These are phyloP conservation scores for Hypomesus transpacificus DNA, from an alignment of 2,113 vertebrate genomes.

Conservation along the genomic window DNA sequence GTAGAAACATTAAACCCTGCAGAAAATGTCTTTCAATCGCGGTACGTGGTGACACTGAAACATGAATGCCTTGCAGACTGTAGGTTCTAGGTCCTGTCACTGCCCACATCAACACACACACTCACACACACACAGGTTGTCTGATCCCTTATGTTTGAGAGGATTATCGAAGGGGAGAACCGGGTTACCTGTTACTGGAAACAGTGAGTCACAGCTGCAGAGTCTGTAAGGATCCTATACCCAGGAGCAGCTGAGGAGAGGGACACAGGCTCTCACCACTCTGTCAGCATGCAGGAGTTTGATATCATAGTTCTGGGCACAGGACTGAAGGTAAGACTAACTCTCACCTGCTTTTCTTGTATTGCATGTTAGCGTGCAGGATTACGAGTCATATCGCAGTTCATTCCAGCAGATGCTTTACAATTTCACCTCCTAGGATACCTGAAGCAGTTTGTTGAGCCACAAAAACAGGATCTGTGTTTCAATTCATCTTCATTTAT, in stretches of 20 bases:
- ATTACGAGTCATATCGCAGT: neutral
- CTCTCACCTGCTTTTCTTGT: neutral
- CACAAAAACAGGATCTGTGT: no score
- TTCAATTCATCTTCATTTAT: no score
- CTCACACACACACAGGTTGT: neutral
- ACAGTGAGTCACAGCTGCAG: slow-evolving; percentile 9
- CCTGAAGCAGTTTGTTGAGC: no score
- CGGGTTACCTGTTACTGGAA: neutral
- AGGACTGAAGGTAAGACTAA: slow-evolving; percentile 83
- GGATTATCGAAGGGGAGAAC: slow-evolving; percentile 21
- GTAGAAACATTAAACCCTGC: no score
- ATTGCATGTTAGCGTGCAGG: neutral
- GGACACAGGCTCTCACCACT: neutral
- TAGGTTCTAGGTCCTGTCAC: no score
- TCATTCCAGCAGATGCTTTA: neutral
- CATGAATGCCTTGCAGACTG: no score
- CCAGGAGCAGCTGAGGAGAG: neutral
- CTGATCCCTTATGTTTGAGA: slow-evolving; percentile 5
- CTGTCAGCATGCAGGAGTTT: slow-evolving; percentile 77
- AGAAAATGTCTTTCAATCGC: no score
- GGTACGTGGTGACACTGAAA: no score
- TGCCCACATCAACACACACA: neutral
- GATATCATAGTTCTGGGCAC: slow-evolving; percentile 92
- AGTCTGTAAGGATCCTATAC: neutral
- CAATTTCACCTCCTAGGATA: no score